These are phyloP conservation scores for Saccostrea echinata DNA, from an alignment of 1,140 invertebrate genomes.

Conservation along the genomic window DNA sequence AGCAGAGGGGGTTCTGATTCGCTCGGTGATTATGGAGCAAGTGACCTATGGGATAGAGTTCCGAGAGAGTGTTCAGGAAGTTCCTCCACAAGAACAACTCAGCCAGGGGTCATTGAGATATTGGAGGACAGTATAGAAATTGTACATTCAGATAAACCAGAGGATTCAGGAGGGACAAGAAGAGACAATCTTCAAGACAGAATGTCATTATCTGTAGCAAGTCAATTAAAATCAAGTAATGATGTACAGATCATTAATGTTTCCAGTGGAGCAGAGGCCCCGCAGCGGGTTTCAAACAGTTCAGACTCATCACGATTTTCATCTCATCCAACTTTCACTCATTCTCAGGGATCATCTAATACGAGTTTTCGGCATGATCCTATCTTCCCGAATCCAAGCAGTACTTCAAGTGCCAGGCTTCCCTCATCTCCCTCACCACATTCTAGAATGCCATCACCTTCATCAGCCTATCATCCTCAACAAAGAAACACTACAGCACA, in stretches of 20 bases:
- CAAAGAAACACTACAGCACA: constrained; percentile 16
- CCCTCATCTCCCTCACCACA: constrained; percentile 27
- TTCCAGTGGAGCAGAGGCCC: not conserved
- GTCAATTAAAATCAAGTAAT: constrained; percentile 44
- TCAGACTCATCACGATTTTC: constrained; percentile 21
- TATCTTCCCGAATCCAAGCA: constrained; percentile 13
- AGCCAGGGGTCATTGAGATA: constrained; percentile 51
- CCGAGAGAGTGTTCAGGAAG: constrained; percentile 20
- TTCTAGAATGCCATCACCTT: constrained; percentile 41
- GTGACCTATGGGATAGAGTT: constrained; percentile 52
- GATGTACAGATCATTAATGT: constrained; percentile 40
- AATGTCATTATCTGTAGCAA: constrained; percentile 46
- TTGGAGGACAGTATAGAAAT: constrained; percentile 51
- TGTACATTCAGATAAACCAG: constrained; percentile 43
- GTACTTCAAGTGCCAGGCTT: not conserved
- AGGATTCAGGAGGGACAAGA: constrained; percentile 39
- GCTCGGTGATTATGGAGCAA: not conserved
- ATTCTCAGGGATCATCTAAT: constrained; percentile 33
- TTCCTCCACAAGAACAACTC: constrained; percentile 5
- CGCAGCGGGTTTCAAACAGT: not conserved
- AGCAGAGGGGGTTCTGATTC: constrained; percentile 22
- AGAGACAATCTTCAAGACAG: constrained; percentile 34
- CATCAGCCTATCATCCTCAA: not conserved
- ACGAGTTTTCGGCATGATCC: not conserved
- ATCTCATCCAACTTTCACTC: constrained; percentile 2